Conservation (phyloP, 2,113 vertebrate genomes). For the Hassar affinis region DNA sequence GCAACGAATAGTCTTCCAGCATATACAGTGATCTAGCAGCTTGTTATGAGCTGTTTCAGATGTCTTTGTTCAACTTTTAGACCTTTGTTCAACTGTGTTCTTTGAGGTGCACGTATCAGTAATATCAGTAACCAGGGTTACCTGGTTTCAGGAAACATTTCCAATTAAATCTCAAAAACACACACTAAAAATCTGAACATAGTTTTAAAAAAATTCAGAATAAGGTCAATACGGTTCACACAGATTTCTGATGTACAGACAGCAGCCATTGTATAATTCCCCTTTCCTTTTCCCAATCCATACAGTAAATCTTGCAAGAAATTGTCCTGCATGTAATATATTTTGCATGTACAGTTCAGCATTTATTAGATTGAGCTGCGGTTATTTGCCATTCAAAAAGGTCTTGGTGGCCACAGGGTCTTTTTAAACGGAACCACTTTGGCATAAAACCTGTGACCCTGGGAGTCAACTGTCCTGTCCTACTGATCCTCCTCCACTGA, state of each 20-base stretch:
- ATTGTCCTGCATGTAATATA: neutral
- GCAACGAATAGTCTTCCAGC: neutral
- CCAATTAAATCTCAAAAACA: neutral
- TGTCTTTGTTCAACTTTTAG: neutral
- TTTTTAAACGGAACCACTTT: too few relatives aligned
- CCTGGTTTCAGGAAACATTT: neutral
- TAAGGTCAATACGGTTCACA: neutral
- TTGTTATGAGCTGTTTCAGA: neutral
- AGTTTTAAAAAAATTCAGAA: neutral
- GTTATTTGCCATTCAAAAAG: neutral
- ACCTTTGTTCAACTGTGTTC: neutral
- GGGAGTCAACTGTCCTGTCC: too few relatives aligned
- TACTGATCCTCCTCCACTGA: too few relatives aligned
- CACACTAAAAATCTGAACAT: neutral
- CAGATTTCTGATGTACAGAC: neutral
- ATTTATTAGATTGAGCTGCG: neutral
- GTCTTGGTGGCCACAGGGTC: neutral
- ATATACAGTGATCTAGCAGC: neutral
- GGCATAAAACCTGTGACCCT: neutral
- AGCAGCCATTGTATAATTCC: neutral
- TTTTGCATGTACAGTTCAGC: neutral
- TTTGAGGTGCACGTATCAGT: neutral
- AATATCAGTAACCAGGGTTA: neutral
- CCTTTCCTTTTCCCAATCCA: neutral
- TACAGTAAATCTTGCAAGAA: neutral